Conservation (phyloP, 92 coral and sea anemone species). For the Zoanthus sansibaricus region DNA sequence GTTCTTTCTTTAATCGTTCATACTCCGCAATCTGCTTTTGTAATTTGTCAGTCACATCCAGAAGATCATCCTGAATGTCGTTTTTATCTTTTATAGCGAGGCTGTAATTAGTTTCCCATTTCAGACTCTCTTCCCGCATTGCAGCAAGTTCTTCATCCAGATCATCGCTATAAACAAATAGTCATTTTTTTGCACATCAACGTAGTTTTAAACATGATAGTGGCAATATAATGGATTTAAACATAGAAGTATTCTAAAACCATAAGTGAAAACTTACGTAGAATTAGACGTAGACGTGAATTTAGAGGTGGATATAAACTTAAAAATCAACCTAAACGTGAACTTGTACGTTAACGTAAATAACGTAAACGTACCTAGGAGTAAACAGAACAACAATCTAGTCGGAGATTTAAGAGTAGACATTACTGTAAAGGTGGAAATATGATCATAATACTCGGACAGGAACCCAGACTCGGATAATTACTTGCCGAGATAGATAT, state of each 20-base stretch:
- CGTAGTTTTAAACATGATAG: too few species aligned
- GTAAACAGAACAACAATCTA: background rate
- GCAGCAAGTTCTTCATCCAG: slow-evolving; percentile 69
- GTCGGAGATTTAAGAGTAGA: too few species aligned
- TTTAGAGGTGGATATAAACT: background rate
- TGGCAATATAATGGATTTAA: background rate
- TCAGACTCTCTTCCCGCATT: slow-evolving; percentile 71
- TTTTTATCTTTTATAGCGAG: slow-evolving; percentile 33
- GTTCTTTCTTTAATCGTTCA: slow-evolving; percentile 72
- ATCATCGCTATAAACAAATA: background rate
- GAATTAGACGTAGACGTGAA: too few species aligned
- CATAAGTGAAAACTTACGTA: background rate
- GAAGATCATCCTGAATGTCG: slow-evolving; percentile 41
- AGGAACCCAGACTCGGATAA: background rate
- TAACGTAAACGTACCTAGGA: background rate
- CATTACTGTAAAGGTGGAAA: too few species aligned
- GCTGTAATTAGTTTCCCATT: slow-evolving; percentile 69
- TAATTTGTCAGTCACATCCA: slow-evolving; percentile 43
- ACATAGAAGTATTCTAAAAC: background rate
- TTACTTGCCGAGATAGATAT: background rate
- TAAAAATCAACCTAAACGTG: background rate
- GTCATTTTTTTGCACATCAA: background rate
- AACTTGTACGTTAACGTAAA: background rate
- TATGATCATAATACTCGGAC: too few species aligned
- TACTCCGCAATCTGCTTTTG: slow-evolving; percentile 49